Percentiles rank a stretch among this genome's conserved stretches.
Evolutionary conservation across 2,797 vertebrate genomes (phyloP).

Genomic region (Trachops cirrhosus): DNA sequence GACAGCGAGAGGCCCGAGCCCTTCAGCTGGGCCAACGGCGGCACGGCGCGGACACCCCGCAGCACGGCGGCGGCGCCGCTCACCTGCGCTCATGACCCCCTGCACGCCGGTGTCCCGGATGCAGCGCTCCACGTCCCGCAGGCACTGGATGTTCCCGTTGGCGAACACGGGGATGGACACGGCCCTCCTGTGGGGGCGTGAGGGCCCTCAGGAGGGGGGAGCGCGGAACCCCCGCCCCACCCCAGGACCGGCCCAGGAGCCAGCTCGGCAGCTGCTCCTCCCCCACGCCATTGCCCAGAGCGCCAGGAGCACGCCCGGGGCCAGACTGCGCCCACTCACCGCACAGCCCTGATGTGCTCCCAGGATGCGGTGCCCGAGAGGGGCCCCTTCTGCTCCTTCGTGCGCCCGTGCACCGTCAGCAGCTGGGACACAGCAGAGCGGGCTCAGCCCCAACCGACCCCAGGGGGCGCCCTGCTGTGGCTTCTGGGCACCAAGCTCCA

Average conservation of each 20-base stretch:
- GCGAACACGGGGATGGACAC: constrained; percentile 96
- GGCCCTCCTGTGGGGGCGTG: constrained; percentile 85
- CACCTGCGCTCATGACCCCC: constrained; percentile 98
- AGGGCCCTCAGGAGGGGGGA: background rate
- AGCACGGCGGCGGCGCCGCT: background rate
- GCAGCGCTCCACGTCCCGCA: constrained; percentile 93
- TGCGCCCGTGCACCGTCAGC: constrained; percentile 95
- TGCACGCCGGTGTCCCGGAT: constrained; percentile 94
- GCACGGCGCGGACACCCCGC: too few species aligned
- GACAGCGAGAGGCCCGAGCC: background rate
- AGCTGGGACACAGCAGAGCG: constrained; percentile 82
- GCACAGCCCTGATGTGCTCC: constrained; percentile 95
- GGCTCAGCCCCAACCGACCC: background rate
- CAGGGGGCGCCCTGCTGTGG: background rate
- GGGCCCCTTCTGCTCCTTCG: constrained; percentile 97
- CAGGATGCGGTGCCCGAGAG: constrained; percentile 92
- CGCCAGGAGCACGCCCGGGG: background rate
- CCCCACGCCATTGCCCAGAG: accelerated
- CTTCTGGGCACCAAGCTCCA: background rate
- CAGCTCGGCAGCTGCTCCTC: background rate
- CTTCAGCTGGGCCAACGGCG: background rate
- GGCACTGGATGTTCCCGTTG: constrained; percentile 96
- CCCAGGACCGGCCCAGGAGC: background rate
- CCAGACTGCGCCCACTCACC: constrained; percentile 80
- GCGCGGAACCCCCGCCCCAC: background rate